Evolutionary conservation across 2,888 invertebrate genomes (phyloP), one percentile per base, ranked within the genome.

Genomic region (Drepanosiphum platanoidis): DNA sequence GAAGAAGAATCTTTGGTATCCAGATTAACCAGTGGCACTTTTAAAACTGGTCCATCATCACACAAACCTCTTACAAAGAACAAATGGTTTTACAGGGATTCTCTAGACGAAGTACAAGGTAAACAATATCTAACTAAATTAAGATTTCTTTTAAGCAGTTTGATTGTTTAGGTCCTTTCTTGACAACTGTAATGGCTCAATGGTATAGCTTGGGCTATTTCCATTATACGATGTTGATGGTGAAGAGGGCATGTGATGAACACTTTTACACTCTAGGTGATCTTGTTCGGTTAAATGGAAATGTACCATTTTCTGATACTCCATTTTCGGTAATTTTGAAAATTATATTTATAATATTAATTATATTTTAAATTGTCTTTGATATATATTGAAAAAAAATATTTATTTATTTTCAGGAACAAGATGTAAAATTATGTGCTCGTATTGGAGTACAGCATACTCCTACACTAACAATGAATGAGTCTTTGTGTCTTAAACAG

Each of bases 171-270:
- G 92, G 98, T 0, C 98, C 98, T 0, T 99, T 99, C 90, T 91
- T 93, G 39, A 93, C 96, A 1, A 92, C 93, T 84, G 98, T 98
- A 90, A 99, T 99, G 99, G 94, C 94, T 22, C 96, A 95, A 88
- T 99, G 99, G 99, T 97, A 94, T 90, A 93, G 93, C 87, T 95
- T 96, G 22, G 99, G 98, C 0, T 99, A 98, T 90, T 99, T 99
- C 90, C 93, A 92, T 32, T 91, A 92, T 87, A 93, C 91, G 88
- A 91, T 98, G 81, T 92, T 94, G 90, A 72, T 87, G 61, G 95
- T 98, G 7, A 93, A 96, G 81, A 92, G 97, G 79, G 94, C 94
- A 77, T 95, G 95, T 89, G 98, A 98, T 89, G 92, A 93, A 46
- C 92, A 93, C 71, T 94, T 94, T 90, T 92, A 94, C 81, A 94